Evolutionary conservation across 1,140 invertebrate species (phyloP), one percentile per base, ranked within the genome.

Genomic region (Tetragnatha versicolor): DNA sequence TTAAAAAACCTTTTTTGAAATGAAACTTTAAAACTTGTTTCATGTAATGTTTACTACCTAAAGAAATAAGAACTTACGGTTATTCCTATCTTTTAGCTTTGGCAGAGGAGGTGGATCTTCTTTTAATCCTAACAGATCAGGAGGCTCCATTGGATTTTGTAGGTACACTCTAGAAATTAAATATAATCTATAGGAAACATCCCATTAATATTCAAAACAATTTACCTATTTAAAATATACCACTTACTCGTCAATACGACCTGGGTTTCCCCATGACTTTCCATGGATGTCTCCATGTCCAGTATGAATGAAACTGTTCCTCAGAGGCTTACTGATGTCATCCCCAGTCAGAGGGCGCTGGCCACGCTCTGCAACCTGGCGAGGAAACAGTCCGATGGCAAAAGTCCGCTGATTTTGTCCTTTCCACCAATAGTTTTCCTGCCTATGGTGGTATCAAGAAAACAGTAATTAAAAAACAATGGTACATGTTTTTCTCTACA

Each of bases 391-490:
- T 5, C 94, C 96, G 61, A 98, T 91, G 81, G 95, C 90, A 83
- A 92, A 93, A 0, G 94, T 96, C 66, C 93, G 88, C 85, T 95
- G 93, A 86, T 97, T 97, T 86, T 98, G 97, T 14, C 88, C 95
- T 86, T 94, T 96, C 93, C 97, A 98, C 91, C 94, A 97, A 84
- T 95, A 96, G 82, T 94, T 89, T 81, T 98, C 96, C 0, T 94
- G 82, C 27, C 88, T 89, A 80, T n/a, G 60, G 31, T 66, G 14
- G 53, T 12, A 47, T 17, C 42, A 47, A 47, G 2, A 47, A 12
- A 47, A 47, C 42, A 47, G 20, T 17, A 1, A 17, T 47, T 17
- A 17, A 47, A 47, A 17, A 47, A 47, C 42, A 47, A 47, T 47
- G 20, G 20, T 20, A 47, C 17, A 42, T 42, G 7, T 42, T 42